A percentile compares a stretch with the other conserved stretches of the same genome.
Evolutionary conservation across 2,797 vertebrate genomes (phyloP).

Genomic region (Sus cebifrons): DNA sequence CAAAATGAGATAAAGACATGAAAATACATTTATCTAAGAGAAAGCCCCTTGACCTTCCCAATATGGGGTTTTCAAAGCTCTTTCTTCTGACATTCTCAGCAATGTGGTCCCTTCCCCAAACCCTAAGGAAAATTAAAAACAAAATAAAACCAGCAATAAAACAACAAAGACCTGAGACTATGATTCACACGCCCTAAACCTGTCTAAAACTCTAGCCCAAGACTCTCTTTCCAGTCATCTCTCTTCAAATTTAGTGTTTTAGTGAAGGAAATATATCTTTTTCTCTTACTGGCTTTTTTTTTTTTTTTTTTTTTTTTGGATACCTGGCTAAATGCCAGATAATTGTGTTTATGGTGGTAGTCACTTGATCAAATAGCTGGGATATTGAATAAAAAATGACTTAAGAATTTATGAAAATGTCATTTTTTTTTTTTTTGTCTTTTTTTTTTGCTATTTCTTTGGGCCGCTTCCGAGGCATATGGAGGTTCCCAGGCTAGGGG

Average conservation of each 20-base stretch:
- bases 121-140: constrained; percentile 41
- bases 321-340: constrained; percentile 48
- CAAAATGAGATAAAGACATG: constrained; percentile 33
- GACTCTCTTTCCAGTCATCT: not conserved
- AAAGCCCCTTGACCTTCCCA: not conserved
- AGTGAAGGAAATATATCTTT: not conserved
- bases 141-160: constrained; percentile 52
- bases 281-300: not conserved
- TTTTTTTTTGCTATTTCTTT: too few relatives aligned
- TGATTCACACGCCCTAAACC: not conserved
- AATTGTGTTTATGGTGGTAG: constrained; percentile 20
- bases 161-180: not conserved
- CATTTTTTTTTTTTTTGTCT: not conserved
- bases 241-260: constrained; percentile 50
- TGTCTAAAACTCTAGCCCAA: not conserved
- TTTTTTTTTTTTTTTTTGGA: not conserved
- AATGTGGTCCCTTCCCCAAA: not conserved
- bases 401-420: constrained; percentile 54
- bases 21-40: constrained; percentile 1
- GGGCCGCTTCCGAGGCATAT: too few relatives aligned
- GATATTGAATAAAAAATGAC: not conserved
- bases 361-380: constrained; percentile 23
- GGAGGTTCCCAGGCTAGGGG: too few relatives aligned
- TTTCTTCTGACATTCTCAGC: constrained; percentile 39
- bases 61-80: not conserved